These are phyloP conservation scores for Salminus brasiliensis DNA, from an alignment of 2,113 vertebrate genomes.

Conservation along the genomic window DNA sequence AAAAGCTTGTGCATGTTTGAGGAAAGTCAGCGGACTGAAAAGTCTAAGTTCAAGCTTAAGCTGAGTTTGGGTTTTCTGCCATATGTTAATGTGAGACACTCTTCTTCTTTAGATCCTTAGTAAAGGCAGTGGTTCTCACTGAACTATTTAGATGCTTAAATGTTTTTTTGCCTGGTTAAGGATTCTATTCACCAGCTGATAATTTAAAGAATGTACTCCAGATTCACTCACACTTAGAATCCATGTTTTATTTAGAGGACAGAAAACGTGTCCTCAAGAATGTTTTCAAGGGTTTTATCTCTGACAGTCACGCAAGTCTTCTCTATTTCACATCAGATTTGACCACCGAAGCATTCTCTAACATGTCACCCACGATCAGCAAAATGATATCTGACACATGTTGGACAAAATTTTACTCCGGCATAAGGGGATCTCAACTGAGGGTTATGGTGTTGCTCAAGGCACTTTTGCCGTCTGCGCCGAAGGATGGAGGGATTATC, in stretches of 20 bases:
- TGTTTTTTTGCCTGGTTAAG: not conserved
- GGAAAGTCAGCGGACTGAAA: too few species aligned
- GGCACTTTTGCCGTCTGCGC: not conserved
- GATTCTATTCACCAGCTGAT: not conserved
- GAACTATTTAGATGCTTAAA: too few species aligned
- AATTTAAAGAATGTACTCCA: too few species aligned
- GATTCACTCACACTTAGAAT: not conserved
- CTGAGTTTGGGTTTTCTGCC: too few species aligned
- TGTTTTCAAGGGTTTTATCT: not conserved
- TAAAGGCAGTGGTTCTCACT: too few species aligned
- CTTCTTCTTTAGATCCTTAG: too few species aligned
- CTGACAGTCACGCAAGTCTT: not conserved
- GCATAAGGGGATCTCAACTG: not conserved
- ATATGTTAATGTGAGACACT: too few species aligned
- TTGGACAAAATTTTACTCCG: slow-evolving; percentile 20
- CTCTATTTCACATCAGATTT: not conserved
- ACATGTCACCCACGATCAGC: slow-evolving; percentile 5
- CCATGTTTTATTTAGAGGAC: not conserved
- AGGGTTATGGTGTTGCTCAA: not conserved
- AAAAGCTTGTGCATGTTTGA: too few species aligned
- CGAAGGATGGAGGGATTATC: slow-evolving; percentile 30
- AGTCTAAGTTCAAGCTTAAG: too few species aligned
- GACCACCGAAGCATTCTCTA: not conserved
- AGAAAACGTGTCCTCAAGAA: not conserved
- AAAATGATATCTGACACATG: slow-evolving; percentile 30